phyloP scores from a whole-genome alignment of 2,888 invertebrate species.

The Drosophila infuscata region DNA sequence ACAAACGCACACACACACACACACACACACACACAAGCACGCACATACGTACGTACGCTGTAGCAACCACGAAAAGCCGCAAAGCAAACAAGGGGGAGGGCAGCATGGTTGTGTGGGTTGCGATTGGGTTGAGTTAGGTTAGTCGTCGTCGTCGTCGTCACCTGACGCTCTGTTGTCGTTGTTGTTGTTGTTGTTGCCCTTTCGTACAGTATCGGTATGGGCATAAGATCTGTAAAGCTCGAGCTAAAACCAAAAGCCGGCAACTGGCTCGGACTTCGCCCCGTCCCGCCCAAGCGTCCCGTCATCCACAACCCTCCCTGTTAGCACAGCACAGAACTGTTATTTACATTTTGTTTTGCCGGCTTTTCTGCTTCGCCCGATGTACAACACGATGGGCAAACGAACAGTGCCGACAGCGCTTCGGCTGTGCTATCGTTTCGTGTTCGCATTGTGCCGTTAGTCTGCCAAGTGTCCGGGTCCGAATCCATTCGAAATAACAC shows the following conservation, averaged over 20 bases:
- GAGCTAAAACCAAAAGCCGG: slow-evolving; percentile 72
- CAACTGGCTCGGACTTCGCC: slow-evolving; percentile 14
- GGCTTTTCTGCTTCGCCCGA: slow-evolving; percentile 60
- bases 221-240: slow-evolving; percentile 73
- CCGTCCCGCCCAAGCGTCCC: not conserved
- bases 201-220: slow-evolving; percentile 50
- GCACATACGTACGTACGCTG: slow-evolving; percentile 20
- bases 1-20: slow-evolving; percentile 49
- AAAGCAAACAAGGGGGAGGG: slow-evolving; percentile 56
- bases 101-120: slow-evolving; percentile 20
- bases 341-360: slow-evolving; percentile 82
- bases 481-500: slow-evolving; percentile 52
- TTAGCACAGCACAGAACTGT: slow-evolving; percentile 42
- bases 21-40: slow-evolving; percentile 18
- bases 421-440: slow-evolving; percentile 41
- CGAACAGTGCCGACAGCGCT: slow-evolving; percentile 31
- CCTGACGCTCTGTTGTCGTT: slow-evolving; percentile 47
- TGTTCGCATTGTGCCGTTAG: slow-evolving; percentile 43
- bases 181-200: slow-evolving; percentile 37
- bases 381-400: slow-evolving; percentile 9
- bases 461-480: slow-evolving; percentile 19
- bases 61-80: slow-evolving; percentile 76
- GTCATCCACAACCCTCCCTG: not conserved
- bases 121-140: slow-evolving; percentile 36
- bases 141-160: slow-evolving; percentile 42